These are phyloP conservation scores for Geothlypis trichas DNA, from an alignment of 2,113 vertebrate species.

Conservation along the genomic window DNA sequence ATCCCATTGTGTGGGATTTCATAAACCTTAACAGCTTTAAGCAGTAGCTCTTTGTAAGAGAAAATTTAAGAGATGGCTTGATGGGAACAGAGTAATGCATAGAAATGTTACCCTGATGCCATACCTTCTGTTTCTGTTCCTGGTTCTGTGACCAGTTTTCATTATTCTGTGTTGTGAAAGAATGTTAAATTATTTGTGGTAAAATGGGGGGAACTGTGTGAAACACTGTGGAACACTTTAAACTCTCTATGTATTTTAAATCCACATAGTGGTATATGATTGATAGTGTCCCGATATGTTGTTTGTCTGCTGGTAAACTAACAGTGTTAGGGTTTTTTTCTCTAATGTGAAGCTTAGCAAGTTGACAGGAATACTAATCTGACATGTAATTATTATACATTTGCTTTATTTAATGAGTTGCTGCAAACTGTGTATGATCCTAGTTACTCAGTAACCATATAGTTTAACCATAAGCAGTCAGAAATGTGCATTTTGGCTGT, in stretches of 20 bases:
- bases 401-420: not conserved
- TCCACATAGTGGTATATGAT: not conserved
- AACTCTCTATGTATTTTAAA: not conserved
- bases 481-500: not conserved
- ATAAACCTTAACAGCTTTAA: not conserved
- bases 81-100: not conserved
- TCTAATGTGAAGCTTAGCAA: not conserved
- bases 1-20: not conserved
- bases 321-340: fast-evolving
- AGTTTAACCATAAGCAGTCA: not conserved
- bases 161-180: not conserved
- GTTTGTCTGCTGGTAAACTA: not conserved
- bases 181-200: not conserved
- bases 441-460: not conserved
- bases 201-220: not conserved
- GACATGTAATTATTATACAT: not conserved
- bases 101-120: not conserved
- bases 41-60: not conserved
- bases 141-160: not conserved
- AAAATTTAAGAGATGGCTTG: not conserved
- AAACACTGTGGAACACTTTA: not conserved
- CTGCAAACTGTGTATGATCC: not conserved
- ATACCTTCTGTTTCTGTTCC: not conserved
- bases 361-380: not conserved
- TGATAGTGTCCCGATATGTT: not conserved